These are phyloP conservation scores for Clusia tigrina DNA, from an alignment of 2,888 invertebrate species.

Conservation along the genomic window DNA sequence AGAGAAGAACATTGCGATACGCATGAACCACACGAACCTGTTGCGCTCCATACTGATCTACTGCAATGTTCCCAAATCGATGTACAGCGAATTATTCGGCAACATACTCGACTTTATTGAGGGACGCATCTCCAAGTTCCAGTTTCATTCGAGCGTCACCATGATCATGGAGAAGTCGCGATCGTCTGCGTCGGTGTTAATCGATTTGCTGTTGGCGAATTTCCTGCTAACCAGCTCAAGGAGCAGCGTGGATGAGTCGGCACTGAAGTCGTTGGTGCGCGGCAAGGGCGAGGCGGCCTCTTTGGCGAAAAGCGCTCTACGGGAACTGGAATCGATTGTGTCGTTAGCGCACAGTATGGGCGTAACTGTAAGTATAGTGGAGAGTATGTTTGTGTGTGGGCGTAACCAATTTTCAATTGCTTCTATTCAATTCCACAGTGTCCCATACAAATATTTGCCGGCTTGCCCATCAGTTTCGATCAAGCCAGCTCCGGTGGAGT, in stretches of 20 bases:
- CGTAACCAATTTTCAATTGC: neutral
- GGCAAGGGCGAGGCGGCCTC: conserved; percentile 74
- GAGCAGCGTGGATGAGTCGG: conserved; percentile 55
- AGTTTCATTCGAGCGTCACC: conserved; percentile 76
- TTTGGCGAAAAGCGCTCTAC: conserved; percentile 74
- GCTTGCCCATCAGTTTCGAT: conserved; percentile 67
- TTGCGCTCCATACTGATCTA: conserved; percentile 79
- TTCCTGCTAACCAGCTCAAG: conserved; percentile 55
- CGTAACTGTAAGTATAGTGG: conserved; percentile 69
- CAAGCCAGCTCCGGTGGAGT: conserved; percentile 68
- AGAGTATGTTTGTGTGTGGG: neutral
- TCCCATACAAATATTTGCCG: conserved; percentile 65
- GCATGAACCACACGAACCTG: conserved; percentile 81
- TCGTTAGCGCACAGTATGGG: conserved; percentile 77
- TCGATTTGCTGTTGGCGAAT: conserved; percentile 59
- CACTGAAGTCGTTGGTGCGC: conserved; percentile 70
- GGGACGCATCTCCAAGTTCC: conserved; percentile 73
- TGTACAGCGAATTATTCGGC: conserved; percentile 64
- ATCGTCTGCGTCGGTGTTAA: conserved; percentile 55
- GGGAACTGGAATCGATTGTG: conserved; percentile 78
- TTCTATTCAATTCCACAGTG: conserved; percentile 64
- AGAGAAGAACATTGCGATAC: conserved; percentile 73
- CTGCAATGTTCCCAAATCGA: conserved; percentile 79
- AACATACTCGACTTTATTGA: conserved; percentile 63
- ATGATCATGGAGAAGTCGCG: conserved; percentile 69